phyloP scores from a whole-genome alignment of 2,888 invertebrate genomes.

The Heteromyza rotundicornis region DNA sequence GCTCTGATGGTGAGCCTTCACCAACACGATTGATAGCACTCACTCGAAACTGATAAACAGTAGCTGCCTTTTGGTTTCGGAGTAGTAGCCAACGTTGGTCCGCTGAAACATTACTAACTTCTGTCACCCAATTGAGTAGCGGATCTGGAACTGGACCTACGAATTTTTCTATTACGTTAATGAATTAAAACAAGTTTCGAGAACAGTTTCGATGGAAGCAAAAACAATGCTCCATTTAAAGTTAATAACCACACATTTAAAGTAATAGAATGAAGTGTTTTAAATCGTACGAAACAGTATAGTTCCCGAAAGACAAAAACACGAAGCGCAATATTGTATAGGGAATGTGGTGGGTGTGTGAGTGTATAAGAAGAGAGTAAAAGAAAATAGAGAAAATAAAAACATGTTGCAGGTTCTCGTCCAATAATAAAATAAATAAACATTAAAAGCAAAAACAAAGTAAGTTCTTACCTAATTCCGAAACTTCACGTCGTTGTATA shows the following conservation, averaged over 20 bases:
- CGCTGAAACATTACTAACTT: conserved; percentile 83
- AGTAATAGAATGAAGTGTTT: not conserved
- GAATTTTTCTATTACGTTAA: conserved; percentile 64
- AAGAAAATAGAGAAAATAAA: conserved; percentile 38
- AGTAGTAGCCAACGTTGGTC: conserved; percentile 80
- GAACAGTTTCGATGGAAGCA: conserved; percentile 13
- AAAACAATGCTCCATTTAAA: too few species aligned
- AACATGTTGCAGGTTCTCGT: too few species aligned
- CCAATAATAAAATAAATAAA: too few species aligned
- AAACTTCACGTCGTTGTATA: conserved; percentile 88
- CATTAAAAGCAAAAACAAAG: too few species aligned
- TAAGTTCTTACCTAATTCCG: conserved; percentile 85
- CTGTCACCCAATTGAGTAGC: conserved; percentile 86
- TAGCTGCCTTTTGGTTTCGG: conserved; percentile 89
- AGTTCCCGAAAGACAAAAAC: too few species aligned
- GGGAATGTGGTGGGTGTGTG: conserved; percentile 12
- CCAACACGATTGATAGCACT: conserved; percentile 96
- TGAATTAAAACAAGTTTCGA: conserved; percentile 35
- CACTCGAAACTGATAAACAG: conserved; percentile 96
- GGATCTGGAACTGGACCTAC: conserved; percentile 86
- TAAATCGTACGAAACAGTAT: too few species aligned
- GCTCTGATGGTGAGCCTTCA: conserved; percentile 88
- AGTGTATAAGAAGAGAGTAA: conserved; percentile 12
- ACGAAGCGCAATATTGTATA: too few species aligned
- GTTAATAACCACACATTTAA: conserved; percentile 7